phyloP scores from a whole-genome alignment of 2,797 vertebrate genomes.

The Phoebastria nigripes region DNA sequence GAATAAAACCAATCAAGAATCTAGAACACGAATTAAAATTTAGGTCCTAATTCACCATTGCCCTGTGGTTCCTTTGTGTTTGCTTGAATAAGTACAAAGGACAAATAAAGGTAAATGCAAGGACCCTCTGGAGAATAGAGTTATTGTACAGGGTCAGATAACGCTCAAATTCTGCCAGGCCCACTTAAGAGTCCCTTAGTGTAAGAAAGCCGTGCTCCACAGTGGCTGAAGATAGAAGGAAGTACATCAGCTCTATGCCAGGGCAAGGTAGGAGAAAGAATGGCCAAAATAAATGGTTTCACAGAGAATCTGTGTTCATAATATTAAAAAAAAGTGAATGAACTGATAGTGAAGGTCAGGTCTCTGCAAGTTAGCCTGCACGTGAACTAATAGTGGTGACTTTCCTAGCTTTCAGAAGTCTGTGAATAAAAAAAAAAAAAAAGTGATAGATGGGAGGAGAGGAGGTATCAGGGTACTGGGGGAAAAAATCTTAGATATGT shows the following conservation, averaged over 20 bases:
- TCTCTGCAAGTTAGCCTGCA: background rate
- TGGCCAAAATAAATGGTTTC: background rate
- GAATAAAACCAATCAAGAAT: constrained; percentile 38
- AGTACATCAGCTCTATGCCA: background rate
- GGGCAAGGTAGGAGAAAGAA: background rate
- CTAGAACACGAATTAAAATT: constrained; percentile 22
- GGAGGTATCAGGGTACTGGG: background rate
- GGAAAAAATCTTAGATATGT: too few species aligned
- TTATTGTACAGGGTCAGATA: background rate
- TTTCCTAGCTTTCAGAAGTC: background rate
- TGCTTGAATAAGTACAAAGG: background rate
- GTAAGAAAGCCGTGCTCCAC: background rate
- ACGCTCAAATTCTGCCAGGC: background rate
- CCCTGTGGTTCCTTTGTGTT: constrained; percentile 6
- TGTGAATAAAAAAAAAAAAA: background rate
- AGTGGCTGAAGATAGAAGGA: background rate
- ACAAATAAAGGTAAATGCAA: background rate
- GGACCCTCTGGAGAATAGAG: background rate
- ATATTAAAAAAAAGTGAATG: too few species aligned
- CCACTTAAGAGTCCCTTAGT: background rate
- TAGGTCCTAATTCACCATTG: constrained; percentile 1
- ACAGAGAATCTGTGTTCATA: background rate
- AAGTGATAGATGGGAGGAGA: background rate
- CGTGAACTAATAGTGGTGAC: background rate
- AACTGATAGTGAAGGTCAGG: background rate